Percentiles rank a stretch among this genome's conserved stretches.
Conservation (phyloP, 2,888 invertebrate species). For the Branchinecta sandiegonensis region DNA sequence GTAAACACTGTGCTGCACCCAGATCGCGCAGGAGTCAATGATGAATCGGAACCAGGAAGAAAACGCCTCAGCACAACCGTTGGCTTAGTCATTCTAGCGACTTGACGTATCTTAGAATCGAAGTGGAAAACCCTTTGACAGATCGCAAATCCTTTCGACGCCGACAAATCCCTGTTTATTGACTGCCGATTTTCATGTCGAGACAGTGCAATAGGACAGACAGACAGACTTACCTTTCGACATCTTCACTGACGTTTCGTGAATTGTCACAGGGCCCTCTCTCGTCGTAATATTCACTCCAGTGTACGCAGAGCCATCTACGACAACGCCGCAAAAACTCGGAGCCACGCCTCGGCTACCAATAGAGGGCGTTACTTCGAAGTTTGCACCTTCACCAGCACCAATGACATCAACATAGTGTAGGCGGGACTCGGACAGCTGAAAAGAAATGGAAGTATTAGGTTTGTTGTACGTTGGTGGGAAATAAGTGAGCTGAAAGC, state of each 20-base stretch:
- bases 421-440: constrained; percentile 63
- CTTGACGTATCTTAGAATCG: too few relatives aligned
- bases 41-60: too few relatives aligned
- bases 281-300: constrained; percentile 79
- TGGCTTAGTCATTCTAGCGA: too few relatives aligned
- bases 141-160: too few relatives aligned
- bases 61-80: too few relatives aligned
- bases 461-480: neutral
- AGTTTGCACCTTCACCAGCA: constrained; percentile 67
- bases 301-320: constrained; percentile 78
- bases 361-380: constrained; percentile 65
- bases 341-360: constrained; percentile 83
- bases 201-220: too few relatives aligned
- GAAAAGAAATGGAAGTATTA: constrained; percentile 29
- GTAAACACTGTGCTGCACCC: too few relatives aligned
- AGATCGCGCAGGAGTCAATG: too few relatives aligned
- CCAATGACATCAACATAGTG: constrained; percentile 62
- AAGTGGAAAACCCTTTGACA: too few relatives aligned
- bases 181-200: too few relatives aligned
- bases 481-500: too few relatives aligned
- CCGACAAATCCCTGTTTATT: too few relatives aligned
- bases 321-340: constrained; percentile 61
- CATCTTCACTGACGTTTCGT: constrained; percentile 63
- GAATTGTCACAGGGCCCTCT: constrained; percentile 60
- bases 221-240: constrained; percentile 46